Conservation (phyloP, 1,140 invertebrate species). For the Bombus soroeensis region DNA sequence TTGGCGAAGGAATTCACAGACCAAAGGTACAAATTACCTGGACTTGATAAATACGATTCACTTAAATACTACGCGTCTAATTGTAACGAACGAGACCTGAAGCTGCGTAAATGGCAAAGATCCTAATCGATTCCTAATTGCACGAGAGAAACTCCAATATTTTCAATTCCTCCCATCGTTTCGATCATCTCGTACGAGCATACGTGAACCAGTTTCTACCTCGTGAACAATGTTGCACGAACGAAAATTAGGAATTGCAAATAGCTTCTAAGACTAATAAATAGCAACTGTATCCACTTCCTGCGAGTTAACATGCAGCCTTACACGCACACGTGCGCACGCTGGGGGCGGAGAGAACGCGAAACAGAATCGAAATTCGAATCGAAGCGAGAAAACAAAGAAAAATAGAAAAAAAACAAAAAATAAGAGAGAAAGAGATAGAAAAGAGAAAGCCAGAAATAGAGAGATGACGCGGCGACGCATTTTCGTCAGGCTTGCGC, state of each 20-base stretch:
- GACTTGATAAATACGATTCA: too few relatives aligned
- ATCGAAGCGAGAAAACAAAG: not conserved
- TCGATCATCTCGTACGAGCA: too few relatives aligned
- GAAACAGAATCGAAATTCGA: not conserved
- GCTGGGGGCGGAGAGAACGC: not conserved
- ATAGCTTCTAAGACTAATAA: not conserved
- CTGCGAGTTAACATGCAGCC: slow-evolving; percentile 35
- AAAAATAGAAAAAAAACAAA: not conserved
- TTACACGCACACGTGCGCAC: slow-evolving; percentile 58
- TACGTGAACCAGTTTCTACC: too few relatives aligned
- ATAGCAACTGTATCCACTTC: not conserved
- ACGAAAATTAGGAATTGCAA: not conserved
- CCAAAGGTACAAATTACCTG: too few relatives aligned
- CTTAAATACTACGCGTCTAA: too few relatives aligned
- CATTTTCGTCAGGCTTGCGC: slow-evolving; percentile 75
- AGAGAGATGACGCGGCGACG: slow-evolving; percentile 62
- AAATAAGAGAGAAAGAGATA: not conserved
- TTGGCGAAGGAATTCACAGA: not conserved
- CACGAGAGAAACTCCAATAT: too few relatives aligned
- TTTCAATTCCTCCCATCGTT: too few relatives aligned
- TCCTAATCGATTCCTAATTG: too few relatives aligned
- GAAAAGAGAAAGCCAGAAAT: slow-evolving; percentile 51
- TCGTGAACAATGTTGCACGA: too few relatives aligned
- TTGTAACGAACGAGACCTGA: too few relatives aligned
- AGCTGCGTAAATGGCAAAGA: too few relatives aligned